phyloP scores from a whole-genome alignment of 2,113 vertebrate species.

The Colinus virginianus region DNA sequence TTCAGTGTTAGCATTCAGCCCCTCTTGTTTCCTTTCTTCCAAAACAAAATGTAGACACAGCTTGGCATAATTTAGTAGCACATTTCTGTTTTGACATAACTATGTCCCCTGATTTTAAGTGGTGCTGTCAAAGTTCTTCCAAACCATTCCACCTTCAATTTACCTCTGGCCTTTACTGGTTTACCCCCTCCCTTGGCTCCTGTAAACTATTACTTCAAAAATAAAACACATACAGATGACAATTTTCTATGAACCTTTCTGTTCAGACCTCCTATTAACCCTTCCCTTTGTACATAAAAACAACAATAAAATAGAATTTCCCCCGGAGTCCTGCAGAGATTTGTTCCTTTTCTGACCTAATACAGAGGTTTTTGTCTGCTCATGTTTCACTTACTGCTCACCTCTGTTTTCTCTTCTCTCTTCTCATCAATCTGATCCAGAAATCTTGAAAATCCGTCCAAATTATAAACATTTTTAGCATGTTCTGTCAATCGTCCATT shows the following conservation, averaged over 20 bases:
- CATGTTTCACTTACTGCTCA: background rate
- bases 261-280: constrained; percentile 65
- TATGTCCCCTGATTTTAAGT: background rate
- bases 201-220: constrained; percentile 57
- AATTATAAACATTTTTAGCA: background rate
- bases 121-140: constrained; percentile 17
- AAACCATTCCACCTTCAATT: constrained; percentile 27
- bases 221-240: constrained; percentile 59
- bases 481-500: background rate
- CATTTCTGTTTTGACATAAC: background rate
- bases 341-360: constrained; percentile 54
- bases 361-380: background rate
- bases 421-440: background rate
- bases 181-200: constrained; percentile 41
- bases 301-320: constrained; percentile 54
- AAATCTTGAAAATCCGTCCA: background rate
- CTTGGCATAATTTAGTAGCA: background rate
- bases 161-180: constrained; percentile 35
- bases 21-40: background rate
- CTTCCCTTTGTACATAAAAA: constrained; percentile 65
- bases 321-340: constrained; percentile 47
- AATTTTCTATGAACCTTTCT: constrained; percentile 57
- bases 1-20: background rate
- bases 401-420: constrained; percentile 2
- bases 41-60: background rate